Evolutionary conservation across 2,113 vertebrate species (phyloP).

Genomic region (Hydrolagus affinis): DNA sequence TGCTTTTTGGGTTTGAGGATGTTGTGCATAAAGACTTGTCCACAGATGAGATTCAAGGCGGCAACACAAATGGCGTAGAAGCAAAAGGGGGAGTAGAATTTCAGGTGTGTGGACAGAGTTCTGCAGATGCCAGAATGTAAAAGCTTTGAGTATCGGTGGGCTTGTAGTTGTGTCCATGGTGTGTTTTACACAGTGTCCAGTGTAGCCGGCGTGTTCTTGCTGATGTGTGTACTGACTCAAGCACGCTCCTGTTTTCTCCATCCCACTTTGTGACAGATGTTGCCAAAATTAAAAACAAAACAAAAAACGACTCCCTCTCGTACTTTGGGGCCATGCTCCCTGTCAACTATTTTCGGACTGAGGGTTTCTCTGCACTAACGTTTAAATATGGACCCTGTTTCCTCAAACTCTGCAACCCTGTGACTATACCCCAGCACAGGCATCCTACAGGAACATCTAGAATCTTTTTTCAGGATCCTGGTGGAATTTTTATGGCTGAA

Average conservation of each 20-base stretch:
- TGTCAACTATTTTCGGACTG: conserved; percentile 7
- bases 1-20: conserved; percentile 22
- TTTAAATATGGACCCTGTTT: conserved; percentile 19
- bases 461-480: conserved; percentile 17
- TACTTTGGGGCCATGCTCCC: not conserved
- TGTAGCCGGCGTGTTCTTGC: conserved; percentile 32
- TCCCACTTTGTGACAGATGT: conserved; percentile 28
- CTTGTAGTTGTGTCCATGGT: conserved; percentile 33
- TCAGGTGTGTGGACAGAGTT: conserved; percentile 25
- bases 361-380: conserved; percentile 21
- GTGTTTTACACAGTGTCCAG: conserved; percentile 32
- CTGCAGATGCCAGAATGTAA: conserved; percentile 31
- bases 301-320: conserved; percentile 1
- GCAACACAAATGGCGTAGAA: not conserved
- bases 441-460: not conserved
- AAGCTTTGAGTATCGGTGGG: conserved; percentile 29
- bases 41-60: conserved; percentile 13
- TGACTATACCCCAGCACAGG: not conserved
- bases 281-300: conserved; percentile 23
- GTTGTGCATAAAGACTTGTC: conserved; percentile 21
- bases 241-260: conserved; percentile 24
- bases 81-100: conserved; percentile 26
- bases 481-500: conserved; percentile 29
- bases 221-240: conserved; percentile 24
- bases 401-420: not conserved